phyloP scores from a whole-genome alignment of 2,888 invertebrate genomes.

The Sympetrum striolatum region DNA sequence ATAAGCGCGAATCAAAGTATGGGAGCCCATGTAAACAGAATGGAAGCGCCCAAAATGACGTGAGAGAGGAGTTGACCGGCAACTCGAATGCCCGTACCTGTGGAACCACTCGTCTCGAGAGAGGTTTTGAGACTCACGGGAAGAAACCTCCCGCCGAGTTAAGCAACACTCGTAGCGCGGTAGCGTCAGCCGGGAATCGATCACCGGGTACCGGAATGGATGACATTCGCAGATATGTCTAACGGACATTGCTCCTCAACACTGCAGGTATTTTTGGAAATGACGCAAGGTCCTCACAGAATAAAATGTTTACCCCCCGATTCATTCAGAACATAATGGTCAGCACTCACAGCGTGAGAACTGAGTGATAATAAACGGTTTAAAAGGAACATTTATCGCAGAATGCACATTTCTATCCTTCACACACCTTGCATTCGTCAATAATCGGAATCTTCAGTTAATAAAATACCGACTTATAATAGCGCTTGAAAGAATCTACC shows the following conservation, averaged over 20 bases:
- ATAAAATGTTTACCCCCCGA: too few species aligned
- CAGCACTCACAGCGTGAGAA: too few species aligned
- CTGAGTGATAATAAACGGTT: too few species aligned
- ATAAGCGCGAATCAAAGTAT: not conserved
- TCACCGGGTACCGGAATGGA: not conserved
- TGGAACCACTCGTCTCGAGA: not conserved
- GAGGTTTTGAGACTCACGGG: not conserved
- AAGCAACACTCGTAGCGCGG: not conserved
- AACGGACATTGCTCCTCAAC: too few species aligned
- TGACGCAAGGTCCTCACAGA: not conserved
- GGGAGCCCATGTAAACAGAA: not conserved
- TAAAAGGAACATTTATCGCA: too few species aligned
- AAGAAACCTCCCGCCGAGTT: not conserved
- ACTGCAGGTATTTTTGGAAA: not conserved
- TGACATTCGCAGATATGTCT: not conserved
- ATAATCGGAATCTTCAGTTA: too few species aligned
- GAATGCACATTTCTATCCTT: too few species aligned
- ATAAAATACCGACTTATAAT: too few species aligned
- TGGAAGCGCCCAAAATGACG: not conserved
- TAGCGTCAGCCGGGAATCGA: not conserved
- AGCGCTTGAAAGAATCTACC: too few species aligned
- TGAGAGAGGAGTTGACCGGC: not conserved
- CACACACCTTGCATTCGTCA: too few species aligned
- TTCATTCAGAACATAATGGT: too few species aligned
- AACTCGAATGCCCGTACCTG: not conserved